phyloP scores from a whole-genome alignment of 2,888 invertebrate genomes.

The Gandaritis pyraliata region DNA sequence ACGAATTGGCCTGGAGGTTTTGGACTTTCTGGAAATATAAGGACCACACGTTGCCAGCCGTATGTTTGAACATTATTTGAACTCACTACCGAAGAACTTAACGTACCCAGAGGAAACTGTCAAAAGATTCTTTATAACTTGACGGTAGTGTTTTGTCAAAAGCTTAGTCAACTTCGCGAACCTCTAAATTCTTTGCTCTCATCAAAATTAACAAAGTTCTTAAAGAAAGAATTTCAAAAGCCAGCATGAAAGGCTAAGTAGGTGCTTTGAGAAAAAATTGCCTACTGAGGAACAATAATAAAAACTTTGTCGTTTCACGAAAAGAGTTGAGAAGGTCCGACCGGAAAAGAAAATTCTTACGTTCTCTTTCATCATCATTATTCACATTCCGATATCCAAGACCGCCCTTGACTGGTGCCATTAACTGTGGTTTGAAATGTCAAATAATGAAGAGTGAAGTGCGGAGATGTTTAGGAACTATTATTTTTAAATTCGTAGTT shows the following conservation, averaged over 20 bases:
- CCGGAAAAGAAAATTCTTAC: background rate
- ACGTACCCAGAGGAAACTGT: background rate
- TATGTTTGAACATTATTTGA: too few relatives aligned
- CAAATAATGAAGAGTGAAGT: too few relatives aligned
- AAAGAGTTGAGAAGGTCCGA: constrained; percentile 23
- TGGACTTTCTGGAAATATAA: too few relatives aligned
- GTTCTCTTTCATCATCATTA: constrained; percentile 3
- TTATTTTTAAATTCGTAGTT: too few relatives aligned
- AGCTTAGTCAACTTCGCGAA: constrained; percentile 6
- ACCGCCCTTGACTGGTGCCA: background rate
- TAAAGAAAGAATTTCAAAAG: constrained; percentile 12
- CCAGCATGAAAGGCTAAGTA: constrained; percentile 17
- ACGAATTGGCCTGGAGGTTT: too few relatives aligned
- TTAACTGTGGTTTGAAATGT: too few relatives aligned
- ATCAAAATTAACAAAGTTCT: constrained; percentile 23
- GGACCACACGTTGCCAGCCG: too few relatives aligned
- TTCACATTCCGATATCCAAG: background rate
- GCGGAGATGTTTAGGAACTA: too few relatives aligned
- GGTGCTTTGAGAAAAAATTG: constrained; percentile 13
- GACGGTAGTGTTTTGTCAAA: background rate
- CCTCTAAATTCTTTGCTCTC: constrained; percentile 7
- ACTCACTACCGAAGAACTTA: background rate
- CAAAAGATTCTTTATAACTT: constrained; percentile 5
- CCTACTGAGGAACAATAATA: constrained; percentile 28
- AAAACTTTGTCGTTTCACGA: constrained; percentile 34